Conservation (phyloP, 1,140 invertebrate species). For the Agrilus planipennis region DNA sequence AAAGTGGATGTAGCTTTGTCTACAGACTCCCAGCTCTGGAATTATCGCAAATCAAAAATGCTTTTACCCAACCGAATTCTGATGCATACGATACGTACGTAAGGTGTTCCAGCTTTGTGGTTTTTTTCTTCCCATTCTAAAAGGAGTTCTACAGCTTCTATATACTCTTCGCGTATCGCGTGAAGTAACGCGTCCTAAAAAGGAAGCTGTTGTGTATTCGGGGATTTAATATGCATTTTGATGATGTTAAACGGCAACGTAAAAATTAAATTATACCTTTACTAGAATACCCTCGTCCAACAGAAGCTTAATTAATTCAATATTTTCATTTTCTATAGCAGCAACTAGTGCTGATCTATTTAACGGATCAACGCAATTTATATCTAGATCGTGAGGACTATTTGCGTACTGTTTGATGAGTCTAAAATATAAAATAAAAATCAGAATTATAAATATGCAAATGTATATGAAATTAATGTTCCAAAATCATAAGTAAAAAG, state of each 20-base stretch:
- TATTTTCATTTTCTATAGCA: conserved; percentile 94
- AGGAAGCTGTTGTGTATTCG: conserved; percentile 4
- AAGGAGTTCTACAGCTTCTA: conserved; percentile 85
- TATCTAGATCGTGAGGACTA: conserved; percentile 62
- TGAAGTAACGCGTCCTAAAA: conserved; percentile 69
- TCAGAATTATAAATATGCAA: too few species aligned
- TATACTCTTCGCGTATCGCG: conserved; percentile 88
- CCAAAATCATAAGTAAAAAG: too few species aligned
- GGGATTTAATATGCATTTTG: neutral
- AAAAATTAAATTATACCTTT: conserved; percentile 41
- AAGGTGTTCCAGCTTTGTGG: conserved; percentile 60
- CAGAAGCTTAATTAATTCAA: conserved; percentile 76
- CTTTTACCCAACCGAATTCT: neutral
- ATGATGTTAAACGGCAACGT: neutral
- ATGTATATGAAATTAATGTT: too few species aligned
- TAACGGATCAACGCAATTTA: conserved; percentile 90
- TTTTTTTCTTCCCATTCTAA: conserved; percentile 75
- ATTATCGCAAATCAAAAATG: conserved; percentile 13
- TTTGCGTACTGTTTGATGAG: conserved; percentile 51
- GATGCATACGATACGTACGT: conserved; percentile 30
- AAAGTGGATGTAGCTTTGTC: conserved; percentile 72
- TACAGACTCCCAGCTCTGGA: conserved; percentile 75
- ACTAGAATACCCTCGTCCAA: conserved; percentile 64
- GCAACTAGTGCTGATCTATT: conserved; percentile 79
- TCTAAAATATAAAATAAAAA: too few species aligned